Percentiles rank a stretch among this genome's conserved stretches.
These are phyloP conservation scores for Megalops atlanticus DNA, from an alignment of 2,113 vertebrate genomes.

Conservation along the genomic window DNA sequence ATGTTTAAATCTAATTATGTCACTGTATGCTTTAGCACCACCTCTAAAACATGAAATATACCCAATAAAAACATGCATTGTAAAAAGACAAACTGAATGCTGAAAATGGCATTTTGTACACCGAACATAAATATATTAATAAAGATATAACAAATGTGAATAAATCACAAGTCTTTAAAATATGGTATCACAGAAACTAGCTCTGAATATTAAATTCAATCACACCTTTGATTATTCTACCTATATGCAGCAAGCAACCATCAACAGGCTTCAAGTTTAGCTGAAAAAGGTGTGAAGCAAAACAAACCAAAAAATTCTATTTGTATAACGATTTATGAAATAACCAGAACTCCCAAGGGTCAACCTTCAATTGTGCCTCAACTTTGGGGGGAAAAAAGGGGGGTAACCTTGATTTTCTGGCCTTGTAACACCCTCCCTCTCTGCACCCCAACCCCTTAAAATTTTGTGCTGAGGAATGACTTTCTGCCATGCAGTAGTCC, in stretches of 20 bases:
- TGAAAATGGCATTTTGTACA: no score
- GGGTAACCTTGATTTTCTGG: conserved; percentile 32
- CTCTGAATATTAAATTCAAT: background rate
- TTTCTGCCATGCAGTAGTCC: background rate
- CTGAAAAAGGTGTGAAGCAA: background rate
- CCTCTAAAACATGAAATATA: no score
- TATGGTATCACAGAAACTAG: background rate
- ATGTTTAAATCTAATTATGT: no score
- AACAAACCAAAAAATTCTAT: conserved; percentile 31
- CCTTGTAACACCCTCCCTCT: background rate
- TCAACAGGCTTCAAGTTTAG: background rate
- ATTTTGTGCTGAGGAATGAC: conserved; percentile 25
- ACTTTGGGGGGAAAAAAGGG: background rate
- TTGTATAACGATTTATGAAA: no score
- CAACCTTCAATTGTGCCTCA: conserved; percentile 16
- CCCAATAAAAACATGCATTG: no score
- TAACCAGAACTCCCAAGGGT: conserved; percentile 2
- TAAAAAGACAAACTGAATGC: no score
- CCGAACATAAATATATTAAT: no score
- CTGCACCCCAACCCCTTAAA: background rate
- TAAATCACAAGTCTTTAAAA: background rate
- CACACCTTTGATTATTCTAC: background rate
- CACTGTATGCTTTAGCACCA: no score
- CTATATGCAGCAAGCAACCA: background rate
- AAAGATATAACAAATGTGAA: no score